Base-by-base conservation (phyloP, 2,113 vertebrate genomes). In the Dermatemys mawii region DNA sequence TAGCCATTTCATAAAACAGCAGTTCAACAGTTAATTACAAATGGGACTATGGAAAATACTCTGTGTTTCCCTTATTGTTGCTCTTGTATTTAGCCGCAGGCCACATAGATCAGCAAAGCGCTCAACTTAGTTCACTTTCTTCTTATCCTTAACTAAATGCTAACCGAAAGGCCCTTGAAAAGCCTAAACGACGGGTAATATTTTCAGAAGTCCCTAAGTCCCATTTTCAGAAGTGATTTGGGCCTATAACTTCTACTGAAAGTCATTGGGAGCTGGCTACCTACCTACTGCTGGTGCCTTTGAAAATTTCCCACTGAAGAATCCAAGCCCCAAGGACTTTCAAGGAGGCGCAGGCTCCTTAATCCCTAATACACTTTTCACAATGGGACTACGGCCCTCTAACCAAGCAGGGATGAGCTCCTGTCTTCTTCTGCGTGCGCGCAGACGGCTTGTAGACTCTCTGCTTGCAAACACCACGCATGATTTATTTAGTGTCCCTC, bases 171-270 rank as follows among this genome's bases (percentile, higher is more conserved):
- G 41, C 35, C 48, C 63, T n/a, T 67, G 8, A 17, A n/a, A 57
- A 67, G 13, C 35, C n/a, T n/a, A 38, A 9, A 67, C 17, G 80
- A 41, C 14, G 24, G 84, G 27, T 90, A 88, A 78, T 1, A 27
- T 63, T 90, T 84, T 16, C 5, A 93, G 86, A 83, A 87, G 86
- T 81, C 38, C 26, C n/a, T 21, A 87, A 86, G 57, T 78, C 83
- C 81, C 8, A 0, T 90, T 93, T 96, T 78, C 50, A 60, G 50
- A 92, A 1, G 0, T 0, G 1, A 12, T 54, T 81, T 35, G 38
- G 86, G 92, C 67, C 95, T 94, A 53, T 67, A 87, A 57, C 57
- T 78, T 84, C 85, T 73, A 2, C 0, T 0, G 54, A 44, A n/a
- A 91, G 63, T 22, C n/a, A 57, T n/a, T n/a, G n/a, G n/a, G n/a